Evolutionary conservation across 2,797 vertebrate species (phyloP).

Genomic region (Periparus ater): DNA sequence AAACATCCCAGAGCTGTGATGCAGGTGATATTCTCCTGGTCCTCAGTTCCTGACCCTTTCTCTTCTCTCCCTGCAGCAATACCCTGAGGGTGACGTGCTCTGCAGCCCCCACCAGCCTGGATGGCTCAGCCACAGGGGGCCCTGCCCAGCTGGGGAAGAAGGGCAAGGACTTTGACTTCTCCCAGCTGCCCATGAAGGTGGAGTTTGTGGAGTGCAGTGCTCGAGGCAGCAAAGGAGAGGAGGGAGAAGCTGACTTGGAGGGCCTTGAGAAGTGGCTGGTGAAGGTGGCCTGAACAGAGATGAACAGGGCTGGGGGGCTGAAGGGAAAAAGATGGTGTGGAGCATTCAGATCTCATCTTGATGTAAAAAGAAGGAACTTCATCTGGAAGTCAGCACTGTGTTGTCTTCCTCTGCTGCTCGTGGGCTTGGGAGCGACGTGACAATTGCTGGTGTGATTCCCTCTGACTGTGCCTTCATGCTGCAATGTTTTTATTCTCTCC

Average conservation of each 20-base stretch:
- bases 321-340: background rate
- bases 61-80: constrained; percentile 79
- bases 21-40: background rate
- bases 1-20: fast-evolving
- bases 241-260: constrained; percentile 80
- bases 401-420: background rate
- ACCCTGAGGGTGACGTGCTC: constrained; percentile 92
- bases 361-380: constrained; percentile 24
- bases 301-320: background rate
- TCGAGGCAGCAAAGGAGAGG: constrained; percentile 82
- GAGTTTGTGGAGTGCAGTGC: constrained; percentile 95
- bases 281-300: constrained; percentile 76
- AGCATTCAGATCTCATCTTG: background rate
- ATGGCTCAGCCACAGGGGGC: constrained; percentile 77
- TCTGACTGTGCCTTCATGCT: background rate
- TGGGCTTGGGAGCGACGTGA: background rate
- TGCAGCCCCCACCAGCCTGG: constrained; percentile 90
- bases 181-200: constrained; percentile 89
- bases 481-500: background rate
- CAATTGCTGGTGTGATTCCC: background rate
- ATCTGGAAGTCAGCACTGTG: background rate
- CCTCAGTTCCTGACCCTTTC: background rate
- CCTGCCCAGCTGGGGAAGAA: constrained; percentile 88
- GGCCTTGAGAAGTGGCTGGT: constrained; percentile 87
- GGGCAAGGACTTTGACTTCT: constrained; percentile 96